Evolutionary conservation across 2,888 invertebrate genomes (phyloP).

Genomic region (Ptilodon capucinus): DNA sequence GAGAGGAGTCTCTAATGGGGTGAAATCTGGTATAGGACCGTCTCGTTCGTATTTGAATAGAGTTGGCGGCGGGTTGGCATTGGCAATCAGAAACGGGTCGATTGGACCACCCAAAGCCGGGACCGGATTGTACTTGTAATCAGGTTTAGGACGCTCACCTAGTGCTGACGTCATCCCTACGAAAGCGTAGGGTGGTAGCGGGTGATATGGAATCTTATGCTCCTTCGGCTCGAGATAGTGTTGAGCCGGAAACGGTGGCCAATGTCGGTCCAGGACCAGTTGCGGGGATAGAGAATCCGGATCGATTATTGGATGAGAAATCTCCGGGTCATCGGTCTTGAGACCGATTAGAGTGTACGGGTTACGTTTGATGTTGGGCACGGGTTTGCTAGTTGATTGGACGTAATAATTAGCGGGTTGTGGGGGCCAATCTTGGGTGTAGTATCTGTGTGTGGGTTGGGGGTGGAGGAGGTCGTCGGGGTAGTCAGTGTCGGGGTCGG

Average conservation of each 20-base stretch:
- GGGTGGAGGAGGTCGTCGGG: conserved; percentile 56
- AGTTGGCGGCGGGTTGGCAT: conserved; percentile 62
- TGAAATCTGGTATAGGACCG: conserved; percentile 69
- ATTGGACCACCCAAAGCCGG: conserved; percentile 66
- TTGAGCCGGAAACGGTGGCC: conserved; percentile 76
- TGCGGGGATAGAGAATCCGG: conserved; percentile 69
- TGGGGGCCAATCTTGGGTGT: conserved; percentile 68
- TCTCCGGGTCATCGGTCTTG: conserved; percentile 63
- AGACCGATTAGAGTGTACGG: conserved; percentile 73
- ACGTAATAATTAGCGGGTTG: conserved; percentile 72
- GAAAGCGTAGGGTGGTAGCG: conserved; percentile 68
- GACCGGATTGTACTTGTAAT: conserved; percentile 70
- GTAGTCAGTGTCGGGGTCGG: conserved; percentile 56
- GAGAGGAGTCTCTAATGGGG: conserved; percentile 55
- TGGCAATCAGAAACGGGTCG: conserved; percentile 65
- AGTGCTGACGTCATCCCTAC: conserved; percentile 74
- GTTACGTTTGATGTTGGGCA: conserved; percentile 47
- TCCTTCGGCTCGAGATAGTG: conserved; percentile 69
- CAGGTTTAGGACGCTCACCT: conserved; percentile 64
- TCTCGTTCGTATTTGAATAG: conserved; percentile 73
- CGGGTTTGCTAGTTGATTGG: conserved; percentile 61
- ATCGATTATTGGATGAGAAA: conserved; percentile 59
- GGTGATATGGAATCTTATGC: conserved; percentile 60
- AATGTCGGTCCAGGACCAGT: conserved; percentile 62
- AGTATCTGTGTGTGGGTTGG: conserved; percentile 70